Base-by-base conservation (phyloP, 2,113 vertebrate genomes). In the Chionodraco myersi region DNA sequence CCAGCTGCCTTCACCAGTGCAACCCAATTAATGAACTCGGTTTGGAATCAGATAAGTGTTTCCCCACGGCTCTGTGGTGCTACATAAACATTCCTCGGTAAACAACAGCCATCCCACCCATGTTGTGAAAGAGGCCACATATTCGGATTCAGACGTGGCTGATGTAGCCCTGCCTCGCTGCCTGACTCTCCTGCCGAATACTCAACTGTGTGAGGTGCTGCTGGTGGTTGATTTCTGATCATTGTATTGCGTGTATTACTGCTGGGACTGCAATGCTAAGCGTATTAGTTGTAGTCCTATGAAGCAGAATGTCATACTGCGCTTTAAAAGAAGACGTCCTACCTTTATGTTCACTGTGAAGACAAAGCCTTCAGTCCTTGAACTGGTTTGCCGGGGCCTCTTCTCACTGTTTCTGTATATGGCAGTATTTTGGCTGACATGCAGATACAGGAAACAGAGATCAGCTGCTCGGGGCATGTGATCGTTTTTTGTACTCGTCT, bases 381-480 rank as follows among this genome's bases (percentile, higher is more conserved):
- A 88, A 82, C 83, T 82, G 78, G 72, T 88, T 82, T 65, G 77
- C 70, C 13, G 82, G 78, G 75, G 85, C 88, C 82, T 85, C 82
- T 44, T 60, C 80, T 77, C 82, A 56, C 13, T 77, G 75, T 90
- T 77, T 91, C 88, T 92, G 85, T 92, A 89, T 89, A 89, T 89
- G 87, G 91, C 92, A 86, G 86, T 71, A 77, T 75, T 91, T 93
- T 92, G 91, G 90, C 92, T 92, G 84, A 87, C 81, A 88, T 70
- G 77, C 77, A 91, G 85, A 93, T 87, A 94, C 90, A 94, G 94
- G 94, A 94, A 94, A 91, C 89, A 53, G 85, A 90, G 92, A 93
- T 94, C 91, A 92, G 91, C 93, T 93, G 92, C 91, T 93, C 62
- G 13, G 90, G 77, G 83, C 92, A 94, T 88, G 89, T 92, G 89